Percentiles rank a stretch among this genome's conserved stretches.
Evolutionary conservation across 2,888 invertebrate species (phyloP).

Genomic region (Peribatodes rhomboidaria): DNA sequence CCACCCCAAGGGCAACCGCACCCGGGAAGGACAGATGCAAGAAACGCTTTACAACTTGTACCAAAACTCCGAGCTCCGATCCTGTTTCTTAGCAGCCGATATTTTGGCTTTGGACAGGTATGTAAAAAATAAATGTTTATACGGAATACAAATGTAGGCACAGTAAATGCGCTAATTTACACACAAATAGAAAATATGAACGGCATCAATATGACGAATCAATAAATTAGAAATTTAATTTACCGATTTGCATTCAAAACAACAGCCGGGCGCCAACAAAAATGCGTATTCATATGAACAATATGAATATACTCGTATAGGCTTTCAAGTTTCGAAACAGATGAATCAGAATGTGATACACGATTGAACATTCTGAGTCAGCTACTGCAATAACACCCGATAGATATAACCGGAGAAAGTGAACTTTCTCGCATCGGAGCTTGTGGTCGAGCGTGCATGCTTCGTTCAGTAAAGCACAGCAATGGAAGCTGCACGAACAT

Average conservation of each 20-base stretch:
- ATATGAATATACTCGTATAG: conserved; percentile 24
- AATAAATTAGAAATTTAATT: conserved; percentile 23
- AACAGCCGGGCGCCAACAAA: conserved; percentile 12
- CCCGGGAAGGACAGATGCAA: conserved; percentile 91
- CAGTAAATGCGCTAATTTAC: not conserved
- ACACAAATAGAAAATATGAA: not conserved
- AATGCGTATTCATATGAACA: conserved; percentile 13
- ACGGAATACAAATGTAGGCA: no score
- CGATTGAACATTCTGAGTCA: conserved; percentile 40
- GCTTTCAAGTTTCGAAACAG: conserved; percentile 39
- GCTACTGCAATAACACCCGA: conserved; percentile 49
- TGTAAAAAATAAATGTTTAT: not conserved
- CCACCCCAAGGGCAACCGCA: conserved; percentile 89
- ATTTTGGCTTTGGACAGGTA: conserved; percentile 95
- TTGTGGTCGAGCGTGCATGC: conserved; percentile 56
- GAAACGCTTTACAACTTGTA: conserved; percentile 92
- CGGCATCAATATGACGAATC: not conserved
- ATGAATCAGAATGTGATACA: conserved; percentile 43
- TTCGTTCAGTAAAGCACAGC: conserved; percentile 44
- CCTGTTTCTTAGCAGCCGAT: conserved; percentile 92
- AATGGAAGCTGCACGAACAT: conserved; percentile 43
- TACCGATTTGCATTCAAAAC: conserved; percentile 18
- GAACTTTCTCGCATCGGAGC: conserved; percentile 71
- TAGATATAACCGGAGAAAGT: conserved; percentile 69
- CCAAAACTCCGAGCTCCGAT: conserved; percentile 90